Evolutionary conservation across 2,888 invertebrate genomes (phyloP), one percentile per base, ranked within the genome.

Genomic region (Camptogramma bilineatum): DNA sequence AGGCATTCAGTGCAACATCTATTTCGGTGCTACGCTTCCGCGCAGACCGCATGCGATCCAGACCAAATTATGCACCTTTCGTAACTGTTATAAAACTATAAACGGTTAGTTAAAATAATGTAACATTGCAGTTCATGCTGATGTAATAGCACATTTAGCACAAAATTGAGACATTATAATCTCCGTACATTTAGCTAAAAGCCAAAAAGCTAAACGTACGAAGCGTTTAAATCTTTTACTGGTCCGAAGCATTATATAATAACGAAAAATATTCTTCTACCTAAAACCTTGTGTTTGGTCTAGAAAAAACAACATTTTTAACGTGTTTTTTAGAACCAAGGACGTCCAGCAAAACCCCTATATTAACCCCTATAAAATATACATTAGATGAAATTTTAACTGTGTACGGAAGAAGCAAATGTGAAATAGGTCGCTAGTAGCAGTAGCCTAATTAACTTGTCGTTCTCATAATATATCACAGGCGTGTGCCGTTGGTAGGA

Each of bases 61-160:
- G 70, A 73, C 66, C 69, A 74, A 75, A 74, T 53, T 24, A 56
- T 60, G 48, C 60, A 59, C 59, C 64, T 80, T 78, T 75, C 79
- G 77, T 74, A 79, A 80, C 73, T 66, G 78, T 76, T 74, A 75
- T 78, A 78, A 81, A 79, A 76, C 66, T 74, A 68, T 78, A 75
- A 77, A 77, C 73, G 63, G 63, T 56, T 68, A 57, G 60, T 64
- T 66, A 68, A 63, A 66, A 60, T 66, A 62, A 66, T 57, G 19
- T 62, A 66, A 53, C 42, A 42, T 52, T 62, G 24, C 52, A 28
- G 58, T 64, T 59, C 44, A 53, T 54, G 17, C 16, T 56, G 51
- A 34, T 56, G 46, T 52, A 31, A 19, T 46, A 42, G n/a, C 13
- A 44, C 9, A 4, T 44, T 10, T 7, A 55, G 34, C 34, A 13